A percentile compares a stretch with the other conserved stretches of the same genome.
These are phyloP conservation scores for Tragelaphus imberbis DNA, from an alignment of 2,113 vertebrate genomes.

Conservation along the genomic window DNA sequence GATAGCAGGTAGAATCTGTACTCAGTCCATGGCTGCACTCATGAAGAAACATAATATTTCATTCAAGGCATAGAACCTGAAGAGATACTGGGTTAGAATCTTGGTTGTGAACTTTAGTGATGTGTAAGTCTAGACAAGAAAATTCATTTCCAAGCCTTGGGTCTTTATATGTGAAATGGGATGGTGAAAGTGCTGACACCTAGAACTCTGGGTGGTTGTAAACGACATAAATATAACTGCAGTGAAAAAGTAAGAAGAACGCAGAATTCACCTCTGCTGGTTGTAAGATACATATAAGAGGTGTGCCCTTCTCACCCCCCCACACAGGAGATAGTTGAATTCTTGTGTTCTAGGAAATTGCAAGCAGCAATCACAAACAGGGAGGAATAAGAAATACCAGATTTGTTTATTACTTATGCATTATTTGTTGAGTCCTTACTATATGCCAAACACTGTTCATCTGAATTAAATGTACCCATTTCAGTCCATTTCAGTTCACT, in stretches of 20 bases:
- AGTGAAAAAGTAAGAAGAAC: not conserved
- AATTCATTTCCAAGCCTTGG: not conserved
- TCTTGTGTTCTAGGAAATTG: not conserved
- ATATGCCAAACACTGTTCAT: not conserved
- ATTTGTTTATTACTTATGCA: not conserved
- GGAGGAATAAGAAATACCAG: not conserved
- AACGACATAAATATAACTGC: not conserved
- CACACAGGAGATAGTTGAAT: not conserved
- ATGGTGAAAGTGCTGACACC: no score
- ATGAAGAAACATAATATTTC: not conserved
- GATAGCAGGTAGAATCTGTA: not conserved
- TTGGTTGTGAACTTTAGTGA: not conserved
- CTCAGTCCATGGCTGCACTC: not conserved
- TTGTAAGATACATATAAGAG: not conserved
- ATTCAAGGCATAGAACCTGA: not conserved
- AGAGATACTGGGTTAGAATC: not conserved
- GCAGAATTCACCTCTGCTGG: not conserved
- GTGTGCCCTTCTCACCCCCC: not conserved
- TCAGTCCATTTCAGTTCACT: not conserved
- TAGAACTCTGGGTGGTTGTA: not conserved
- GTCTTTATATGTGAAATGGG: not conserved
- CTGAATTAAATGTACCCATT: not conserved
- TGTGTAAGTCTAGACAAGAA: not conserved
- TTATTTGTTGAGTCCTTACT: not conserved
- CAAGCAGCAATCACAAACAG: not conserved